Percentiles rank a stretch among this genome's conserved stretches.
phyloP scores from a whole-genome alignment of 2,113 vertebrate genomes.

The Oreochromis niloticus region DNA sequence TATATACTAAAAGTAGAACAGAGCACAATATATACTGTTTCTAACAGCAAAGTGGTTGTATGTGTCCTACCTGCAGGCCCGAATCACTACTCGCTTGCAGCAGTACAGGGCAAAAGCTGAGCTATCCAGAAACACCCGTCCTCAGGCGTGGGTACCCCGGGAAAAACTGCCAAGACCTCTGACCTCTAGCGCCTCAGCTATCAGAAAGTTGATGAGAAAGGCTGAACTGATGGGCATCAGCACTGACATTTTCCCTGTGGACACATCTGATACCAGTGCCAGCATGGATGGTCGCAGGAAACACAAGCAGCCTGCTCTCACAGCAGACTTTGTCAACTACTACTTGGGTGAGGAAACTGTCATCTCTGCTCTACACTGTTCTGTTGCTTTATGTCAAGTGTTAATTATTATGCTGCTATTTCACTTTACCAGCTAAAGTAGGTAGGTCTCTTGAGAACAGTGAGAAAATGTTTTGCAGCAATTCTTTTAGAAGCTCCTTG shows the following conservation, averaged over 20 bases:
- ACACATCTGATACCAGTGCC: constrained; percentile 90
- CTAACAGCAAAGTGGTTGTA: background rate
- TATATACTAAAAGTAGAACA: background rate
- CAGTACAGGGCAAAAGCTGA: constrained; percentile 95
- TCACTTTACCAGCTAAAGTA: background rate
- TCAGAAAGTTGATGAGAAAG: constrained; percentile 95
- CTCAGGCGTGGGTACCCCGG: constrained; percentile 95
- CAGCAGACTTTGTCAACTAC: constrained; percentile 97
- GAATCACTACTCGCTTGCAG: constrained; percentile 91
- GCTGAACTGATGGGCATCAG: constrained; percentile 98
- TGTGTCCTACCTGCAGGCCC: constrained; percentile 70
- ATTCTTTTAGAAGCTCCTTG: background rate
- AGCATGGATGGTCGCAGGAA: constrained; percentile 94
- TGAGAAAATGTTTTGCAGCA: background rate
- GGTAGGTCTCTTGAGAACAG: background rate
- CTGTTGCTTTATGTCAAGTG: background rate
- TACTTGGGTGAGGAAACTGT: constrained; percentile 82
- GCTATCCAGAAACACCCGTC: constrained; percentile 88
- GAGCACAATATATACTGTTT: background rate
- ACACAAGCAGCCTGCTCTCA: constrained; percentile 95
- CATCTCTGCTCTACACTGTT: background rate
- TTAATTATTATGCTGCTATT: background rate
- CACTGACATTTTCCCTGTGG: constrained; percentile 96
- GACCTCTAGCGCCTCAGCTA: constrained; percentile 94
- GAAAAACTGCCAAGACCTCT: constrained; percentile 93